Conservation (phyloP, 1,140 invertebrate genomes). For the Hesperophylax magnus region DNA sequence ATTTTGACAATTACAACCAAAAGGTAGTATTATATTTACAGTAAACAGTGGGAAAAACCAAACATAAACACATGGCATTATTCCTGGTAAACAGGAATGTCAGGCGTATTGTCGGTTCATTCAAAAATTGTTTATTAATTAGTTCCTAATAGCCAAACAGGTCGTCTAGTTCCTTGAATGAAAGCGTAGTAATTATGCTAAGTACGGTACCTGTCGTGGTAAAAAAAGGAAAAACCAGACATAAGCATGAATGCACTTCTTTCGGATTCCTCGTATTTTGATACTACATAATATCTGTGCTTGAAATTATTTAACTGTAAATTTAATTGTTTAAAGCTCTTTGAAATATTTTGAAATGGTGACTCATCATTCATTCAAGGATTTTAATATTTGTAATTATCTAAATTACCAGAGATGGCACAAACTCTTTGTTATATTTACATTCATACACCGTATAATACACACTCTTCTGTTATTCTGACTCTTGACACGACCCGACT, state of each 20-base stretch:
- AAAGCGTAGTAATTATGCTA: conserved; percentile 6
- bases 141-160: background rate
- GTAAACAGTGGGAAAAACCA: conserved; percentile 28
- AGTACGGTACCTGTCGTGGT: background rate
- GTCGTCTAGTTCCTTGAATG: background rate
- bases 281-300: too few relatives aligned
- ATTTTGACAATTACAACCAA: too few relatives aligned
- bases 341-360: too few relatives aligned
- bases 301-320: too few relatives aligned
- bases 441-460: too few relatives aligned
- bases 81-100: conserved; percentile 10
- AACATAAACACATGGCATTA: background rate
- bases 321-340: too few relatives aligned
- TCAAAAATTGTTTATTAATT: conserved; percentile 16
- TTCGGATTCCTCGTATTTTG: background rate
- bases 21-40: background rate
- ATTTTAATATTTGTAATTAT: too few relatives aligned
- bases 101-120: background rate
- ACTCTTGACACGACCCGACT: too few relatives aligned
- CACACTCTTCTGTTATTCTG: too few relatives aligned
- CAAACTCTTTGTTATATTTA: too few relatives aligned
- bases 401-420: too few relatives aligned
- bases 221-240: background rate
- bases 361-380: too few relatives aligned
- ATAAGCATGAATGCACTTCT: background rate